Evolutionary conservation across 2,888 invertebrate genomes (phyloP).

Genomic region (Syrista parreyssii): DNA sequence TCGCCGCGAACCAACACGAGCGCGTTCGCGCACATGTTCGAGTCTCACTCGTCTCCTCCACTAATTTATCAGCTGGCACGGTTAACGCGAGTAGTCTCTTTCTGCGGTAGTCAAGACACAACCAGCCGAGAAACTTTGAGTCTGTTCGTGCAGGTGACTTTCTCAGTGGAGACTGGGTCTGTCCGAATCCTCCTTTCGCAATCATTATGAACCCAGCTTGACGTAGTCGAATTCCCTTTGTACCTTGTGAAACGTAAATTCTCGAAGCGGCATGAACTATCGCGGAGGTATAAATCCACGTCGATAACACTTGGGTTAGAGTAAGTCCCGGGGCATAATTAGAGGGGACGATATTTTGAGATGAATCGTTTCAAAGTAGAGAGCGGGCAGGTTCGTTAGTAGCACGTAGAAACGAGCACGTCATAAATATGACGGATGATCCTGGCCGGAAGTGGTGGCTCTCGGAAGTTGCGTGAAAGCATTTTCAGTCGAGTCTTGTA

Average conservation of each 20-base stretch:
- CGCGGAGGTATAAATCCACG: background rate
- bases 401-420: background rate
- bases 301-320: background rate
- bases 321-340: background rate
- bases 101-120: background rate
- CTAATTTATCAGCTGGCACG: constrained; percentile 35
- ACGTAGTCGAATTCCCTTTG: background rate
- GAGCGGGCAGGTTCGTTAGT: constrained; percentile 3
- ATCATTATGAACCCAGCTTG: background rate
- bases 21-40: constrained; percentile 13
- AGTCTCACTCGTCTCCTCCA: constrained; percentile 26
- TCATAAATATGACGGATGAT: constrained; percentile 2
- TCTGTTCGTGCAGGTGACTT: background rate
- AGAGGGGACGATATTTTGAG: background rate
- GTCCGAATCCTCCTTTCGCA: background rate
- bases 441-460: background rate
- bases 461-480: background rate
- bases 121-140: constrained; percentile 18
- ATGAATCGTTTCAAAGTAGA: background rate
- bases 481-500: background rate
- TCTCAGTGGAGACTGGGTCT: background rate
- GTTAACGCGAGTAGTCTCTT: constrained; percentile 9
- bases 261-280: background rate
- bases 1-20: background rate
- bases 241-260: background rate